phyloP scores from a whole-genome alignment of 2,113 vertebrate genomes.

The Amia ocellicauda region DNA sequence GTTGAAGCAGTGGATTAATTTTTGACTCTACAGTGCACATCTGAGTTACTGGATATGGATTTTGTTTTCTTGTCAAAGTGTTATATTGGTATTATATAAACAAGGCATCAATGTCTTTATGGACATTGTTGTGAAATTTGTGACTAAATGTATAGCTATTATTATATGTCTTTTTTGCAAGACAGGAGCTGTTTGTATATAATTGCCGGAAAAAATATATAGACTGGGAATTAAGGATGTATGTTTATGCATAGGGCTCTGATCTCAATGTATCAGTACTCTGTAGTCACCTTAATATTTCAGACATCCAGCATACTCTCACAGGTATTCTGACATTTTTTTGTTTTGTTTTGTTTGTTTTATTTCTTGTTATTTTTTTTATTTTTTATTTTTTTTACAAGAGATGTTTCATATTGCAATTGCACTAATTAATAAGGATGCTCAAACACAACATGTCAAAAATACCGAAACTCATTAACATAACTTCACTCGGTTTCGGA shows the following conservation, averaged over 20 bases:
- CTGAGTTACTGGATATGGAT: constrained; percentile 69
- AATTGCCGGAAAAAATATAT: constrained; percentile 35
- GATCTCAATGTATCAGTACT: constrained; percentile 24
- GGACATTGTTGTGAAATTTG: constrained; percentile 74
- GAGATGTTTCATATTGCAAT: constrained; percentile 16
- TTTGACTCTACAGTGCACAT: constrained; percentile 67
- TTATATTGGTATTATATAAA: constrained; percentile 77
- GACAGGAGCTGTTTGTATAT: constrained; percentile 72
- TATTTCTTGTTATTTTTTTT: background rate
- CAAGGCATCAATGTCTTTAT: constrained; percentile 74
- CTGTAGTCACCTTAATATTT: constrained; percentile 25
- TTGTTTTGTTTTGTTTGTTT: background rate
- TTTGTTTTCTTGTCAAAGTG: constrained; percentile 75
- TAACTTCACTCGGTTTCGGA: background rate
- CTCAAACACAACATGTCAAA: constrained; percentile 13
- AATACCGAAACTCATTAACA: constrained; percentile 8
- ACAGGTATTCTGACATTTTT: background rate
- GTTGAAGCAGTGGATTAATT: constrained; percentile 55
- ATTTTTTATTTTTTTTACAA: constrained; percentile 21
- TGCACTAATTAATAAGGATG: constrained; percentile 25
- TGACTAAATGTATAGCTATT: constrained; percentile 74
- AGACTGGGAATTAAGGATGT: constrained; percentile 36
- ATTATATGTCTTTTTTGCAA: constrained; percentile 72
- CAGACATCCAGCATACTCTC: constrained; percentile 25
- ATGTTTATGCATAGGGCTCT: constrained; percentile 25